Evolutionary conservation across 2,797 vertebrate genomes (phyloP).

Genomic region (Benthosema pterotum): DNA sequence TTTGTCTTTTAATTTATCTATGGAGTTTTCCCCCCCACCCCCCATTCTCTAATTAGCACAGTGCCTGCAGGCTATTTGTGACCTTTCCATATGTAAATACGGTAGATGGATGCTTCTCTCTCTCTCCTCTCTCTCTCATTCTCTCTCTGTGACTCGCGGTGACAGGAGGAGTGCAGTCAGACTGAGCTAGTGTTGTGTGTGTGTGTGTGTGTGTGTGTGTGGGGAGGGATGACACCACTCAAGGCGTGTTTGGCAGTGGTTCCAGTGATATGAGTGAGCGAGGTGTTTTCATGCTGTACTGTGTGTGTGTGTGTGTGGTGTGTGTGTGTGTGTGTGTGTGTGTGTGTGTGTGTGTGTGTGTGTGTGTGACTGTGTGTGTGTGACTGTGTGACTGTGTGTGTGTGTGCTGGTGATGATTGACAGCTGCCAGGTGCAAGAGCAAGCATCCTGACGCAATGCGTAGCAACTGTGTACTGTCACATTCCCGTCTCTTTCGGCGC

Average conservation of each 20-base stretch:
- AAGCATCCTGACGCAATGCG: conserved; percentile 64
- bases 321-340: too few species aligned
- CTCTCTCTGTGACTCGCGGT: conserved; percentile 58
- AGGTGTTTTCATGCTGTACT: too few species aligned
- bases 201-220: conserved; percentile 28
- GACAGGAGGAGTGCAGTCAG: conserved; percentile 66
- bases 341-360: too few species aligned
- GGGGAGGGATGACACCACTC: conserved; percentile 60
- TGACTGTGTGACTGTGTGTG: conserved; percentile 35
- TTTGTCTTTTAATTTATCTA: conserved; percentile 76
- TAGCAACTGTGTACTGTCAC: conserved; percentile 79
- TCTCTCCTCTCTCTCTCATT: conserved; percentile 45
- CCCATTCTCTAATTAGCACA: conserved; percentile 83
- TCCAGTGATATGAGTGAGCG: conserved; percentile 64
- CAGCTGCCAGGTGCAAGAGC: conserved; percentile 81
- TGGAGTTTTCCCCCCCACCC: conserved; percentile 66
- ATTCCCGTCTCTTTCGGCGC: conserved; percentile 52
- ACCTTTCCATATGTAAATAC: conserved; percentile 86
- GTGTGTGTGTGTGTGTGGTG: too few species aligned
- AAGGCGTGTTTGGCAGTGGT: conserved; percentile 77
- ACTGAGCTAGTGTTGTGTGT: conserved; percentile 64
- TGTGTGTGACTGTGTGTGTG: not conserved
- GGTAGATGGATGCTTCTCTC: conserved; percentile 62
- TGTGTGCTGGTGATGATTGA: conserved; percentile 67
- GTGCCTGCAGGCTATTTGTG: conserved; percentile 83